Conservation (phyloP, 2,888 invertebrate species). For the Julus scandinavius region DNA sequence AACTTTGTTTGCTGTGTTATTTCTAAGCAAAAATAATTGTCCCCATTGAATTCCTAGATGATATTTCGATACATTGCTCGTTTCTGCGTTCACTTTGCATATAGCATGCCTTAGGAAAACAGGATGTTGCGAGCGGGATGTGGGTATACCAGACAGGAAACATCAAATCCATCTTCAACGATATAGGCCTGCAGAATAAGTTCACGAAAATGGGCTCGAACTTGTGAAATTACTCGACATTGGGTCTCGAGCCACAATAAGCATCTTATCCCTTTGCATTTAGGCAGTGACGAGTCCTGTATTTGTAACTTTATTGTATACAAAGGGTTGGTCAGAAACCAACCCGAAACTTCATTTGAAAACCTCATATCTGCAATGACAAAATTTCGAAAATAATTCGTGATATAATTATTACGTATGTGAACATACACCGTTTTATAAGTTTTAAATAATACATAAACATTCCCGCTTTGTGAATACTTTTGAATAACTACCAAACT, state of each 20-base stretch:
- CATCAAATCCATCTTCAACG: slow-evolving; percentile 40
- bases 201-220: not conserved
- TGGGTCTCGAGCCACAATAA: not conserved
- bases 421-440: not conserved
- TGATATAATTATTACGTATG: not conserved
- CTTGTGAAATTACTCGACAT: not conserved
- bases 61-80: slow-evolving; percentile 1
- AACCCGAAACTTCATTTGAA: not conserved
- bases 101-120: slow-evolving; percentile 34
- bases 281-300: not conserved
- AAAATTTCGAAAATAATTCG: not conserved
- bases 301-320: not conserved
- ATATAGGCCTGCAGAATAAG: slow-evolving; percentile 21
- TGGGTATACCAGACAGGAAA: slow-evolving; percentile 43
- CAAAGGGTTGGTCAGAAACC: not conserved
- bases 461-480: too few species aligned
- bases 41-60: slow-evolving; percentile 29
- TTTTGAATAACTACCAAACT: not conserved
- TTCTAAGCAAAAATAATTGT: slow-evolving; percentile 43
- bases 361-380: not conserved
- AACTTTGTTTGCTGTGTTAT: slow-evolving; percentile 5
- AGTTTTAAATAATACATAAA: too few species aligned
- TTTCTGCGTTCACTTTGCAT: slow-evolving; percentile 22
- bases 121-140: slow-evolving; percentile 34
- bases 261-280: not conserved